Conservation (phyloP, 1,140 invertebrate genomes). For the Nomia melanderi region DNA sequence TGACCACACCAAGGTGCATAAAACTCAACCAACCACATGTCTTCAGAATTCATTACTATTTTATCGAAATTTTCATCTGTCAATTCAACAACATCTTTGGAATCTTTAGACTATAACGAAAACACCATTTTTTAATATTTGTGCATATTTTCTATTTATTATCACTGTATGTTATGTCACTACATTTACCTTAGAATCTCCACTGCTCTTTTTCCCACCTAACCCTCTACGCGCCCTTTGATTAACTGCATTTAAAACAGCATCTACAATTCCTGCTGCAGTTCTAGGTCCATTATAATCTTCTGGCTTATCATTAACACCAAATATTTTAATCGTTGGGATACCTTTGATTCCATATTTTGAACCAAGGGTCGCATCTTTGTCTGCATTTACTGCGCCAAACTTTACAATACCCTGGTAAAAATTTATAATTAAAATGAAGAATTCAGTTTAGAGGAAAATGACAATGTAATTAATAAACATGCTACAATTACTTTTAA, state of each 20-base stretch:
- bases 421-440: slow-evolving; percentile 41
- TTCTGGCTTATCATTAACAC: slow-evolving; percentile 89
- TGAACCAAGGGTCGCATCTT: slow-evolving; percentile 90
- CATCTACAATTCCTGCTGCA: slow-evolving; percentile 92
- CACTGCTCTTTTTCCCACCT: slow-evolving; percentile 82
- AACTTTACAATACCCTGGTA: slow-evolving; percentile 94
- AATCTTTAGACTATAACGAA: slow-evolving; percentile 74
- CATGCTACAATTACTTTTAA: slow-evolving; percentile 85
- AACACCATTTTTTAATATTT: slow-evolving; percentile 4
- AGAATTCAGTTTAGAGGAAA: slow-evolving; percentile 1
- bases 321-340: slow-evolving; percentile 98
- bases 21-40: slow-evolving; percentile 98
- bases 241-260: slow-evolving; percentile 87
- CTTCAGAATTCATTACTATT: slow-evolving; percentile 93
- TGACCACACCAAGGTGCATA: slow-evolving; percentile 98
- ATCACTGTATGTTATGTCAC: neutral
- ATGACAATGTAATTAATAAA: slow-evolving; percentile 7
- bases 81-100: slow-evolving; percentile 93
- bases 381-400: slow-evolving; percentile 95
- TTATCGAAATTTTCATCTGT: slow-evolving; percentile 98
- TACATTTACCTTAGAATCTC: slow-evolving; percentile 68
- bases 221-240: slow-evolving; percentile 87
- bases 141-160: neutral
- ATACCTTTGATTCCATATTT: slow-evolving; percentile 94
- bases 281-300: slow-evolving; percentile 94